A percentile compares a stretch with the other conserved stretches of the same genome.
Conservation (phyloP, 2,797 vertebrate species). For the Anguilla anguilla region DNA sequence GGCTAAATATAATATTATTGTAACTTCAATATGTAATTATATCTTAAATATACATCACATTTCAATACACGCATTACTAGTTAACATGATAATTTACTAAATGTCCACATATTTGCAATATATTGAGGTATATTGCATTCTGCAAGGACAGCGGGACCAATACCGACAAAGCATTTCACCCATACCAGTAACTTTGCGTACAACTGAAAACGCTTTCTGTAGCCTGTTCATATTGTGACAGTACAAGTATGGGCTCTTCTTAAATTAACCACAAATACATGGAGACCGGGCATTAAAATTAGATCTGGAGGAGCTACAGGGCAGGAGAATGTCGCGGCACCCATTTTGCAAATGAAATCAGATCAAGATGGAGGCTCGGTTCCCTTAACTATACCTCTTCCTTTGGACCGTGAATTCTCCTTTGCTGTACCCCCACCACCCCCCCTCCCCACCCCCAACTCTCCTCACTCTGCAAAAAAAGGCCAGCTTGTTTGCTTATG, state of each 20-base stretch:
- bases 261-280: neutral
- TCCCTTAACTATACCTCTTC: neutral
- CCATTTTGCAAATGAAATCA: conserved; percentile 5
- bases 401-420: neutral
- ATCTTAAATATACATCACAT: neutral
- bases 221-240: neutral
- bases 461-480: neutral
- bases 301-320: neutral
- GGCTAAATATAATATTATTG: neutral
- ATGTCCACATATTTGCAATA: neutral
- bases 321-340: neutral
- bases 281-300: neutral
- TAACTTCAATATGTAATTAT: neutral
- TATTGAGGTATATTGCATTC: neutral
- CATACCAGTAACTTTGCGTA: neutral
- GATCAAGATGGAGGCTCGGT: neutral
- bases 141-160: neutral
- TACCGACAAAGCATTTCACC: neutral
- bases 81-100: neutral
- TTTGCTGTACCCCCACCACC: neutral
- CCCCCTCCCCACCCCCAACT: neutral
- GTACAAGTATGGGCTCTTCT: neutral
- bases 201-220: neutral
- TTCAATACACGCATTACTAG: neutral
- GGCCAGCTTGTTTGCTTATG: neutral